These are phyloP conservation scores for Pampus argenteus DNA, from an alignment of 2,797 vertebrate genomes.

Conservation along the genomic window DNA sequence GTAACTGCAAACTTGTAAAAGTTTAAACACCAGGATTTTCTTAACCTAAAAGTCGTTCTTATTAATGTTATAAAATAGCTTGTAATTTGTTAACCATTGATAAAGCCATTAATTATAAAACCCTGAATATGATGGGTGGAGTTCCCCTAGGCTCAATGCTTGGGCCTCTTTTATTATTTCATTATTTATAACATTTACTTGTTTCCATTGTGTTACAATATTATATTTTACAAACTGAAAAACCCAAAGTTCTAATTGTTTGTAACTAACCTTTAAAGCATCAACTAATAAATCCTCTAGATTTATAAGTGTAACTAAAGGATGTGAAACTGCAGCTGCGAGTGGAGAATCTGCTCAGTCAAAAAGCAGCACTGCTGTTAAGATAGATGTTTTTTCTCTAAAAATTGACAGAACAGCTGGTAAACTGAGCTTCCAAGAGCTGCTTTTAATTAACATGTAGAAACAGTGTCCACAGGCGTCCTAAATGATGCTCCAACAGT, in stretches of 20 bases:
- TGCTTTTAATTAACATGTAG: conserved; percentile 38
- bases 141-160: no score
- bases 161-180: no score
- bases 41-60: no score
- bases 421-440: conserved; percentile 24
- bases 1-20: no score
- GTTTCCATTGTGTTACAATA: no score
- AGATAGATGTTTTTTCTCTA: neutral
- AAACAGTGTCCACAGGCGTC: conserved; percentile 41
- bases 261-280: no score
- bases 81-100: neutral
- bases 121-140: no score
- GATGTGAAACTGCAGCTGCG: neutral
- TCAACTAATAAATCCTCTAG: neutral
- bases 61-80: no score
- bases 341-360: neutral
- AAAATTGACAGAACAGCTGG: conserved; percentile 36
- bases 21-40: no score
- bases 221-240: no score
- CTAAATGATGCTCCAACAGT: conserved; percentile 30
- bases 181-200: no score
- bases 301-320: neutral
- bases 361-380: neutral
- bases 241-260: no score
- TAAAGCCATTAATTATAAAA: neutral